Conservation (phyloP, 2,113 vertebrate species). For the Delphinapterus leucas region DNA sequence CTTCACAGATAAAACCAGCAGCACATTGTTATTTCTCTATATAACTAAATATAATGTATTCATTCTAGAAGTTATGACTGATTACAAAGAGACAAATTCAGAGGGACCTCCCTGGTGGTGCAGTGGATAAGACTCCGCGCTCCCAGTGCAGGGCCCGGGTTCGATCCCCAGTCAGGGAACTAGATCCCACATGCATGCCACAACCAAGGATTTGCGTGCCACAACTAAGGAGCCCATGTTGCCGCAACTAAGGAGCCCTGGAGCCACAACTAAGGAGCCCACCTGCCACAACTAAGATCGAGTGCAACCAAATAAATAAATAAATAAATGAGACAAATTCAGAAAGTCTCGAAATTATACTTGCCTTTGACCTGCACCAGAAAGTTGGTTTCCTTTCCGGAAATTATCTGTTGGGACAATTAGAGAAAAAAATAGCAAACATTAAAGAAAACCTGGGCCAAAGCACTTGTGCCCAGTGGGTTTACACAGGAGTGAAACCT, state of each 20-base stretch:
- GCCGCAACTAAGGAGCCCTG: no score
- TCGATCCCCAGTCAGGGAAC: no score
- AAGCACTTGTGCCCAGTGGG: neutral
- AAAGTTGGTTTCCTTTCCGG: neutral
- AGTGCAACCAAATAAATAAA: no score
- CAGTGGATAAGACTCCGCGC: no score
- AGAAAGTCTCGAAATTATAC: neutral
- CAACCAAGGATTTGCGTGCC: no score
- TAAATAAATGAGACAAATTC: neutral
- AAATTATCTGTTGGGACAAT: neutral
- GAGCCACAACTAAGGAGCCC: no score
- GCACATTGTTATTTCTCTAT: neutral
- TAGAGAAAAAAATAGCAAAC: conserved; percentile 3
- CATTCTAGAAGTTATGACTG: neutral
- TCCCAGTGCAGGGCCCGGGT: no score
- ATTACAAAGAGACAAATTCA: neutral
- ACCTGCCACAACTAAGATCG: no score
- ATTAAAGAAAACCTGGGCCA: neutral
- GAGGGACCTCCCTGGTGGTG: neutral
- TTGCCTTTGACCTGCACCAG: neutral
- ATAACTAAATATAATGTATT: neutral
- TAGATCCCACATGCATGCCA: no score
- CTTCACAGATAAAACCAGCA: neutral
- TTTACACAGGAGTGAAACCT: neutral
- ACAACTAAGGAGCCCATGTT: no score